Base-by-base conservation (phyloP, 2,888 invertebrate genomes). In the Lumbricus terrestris region DNA sequence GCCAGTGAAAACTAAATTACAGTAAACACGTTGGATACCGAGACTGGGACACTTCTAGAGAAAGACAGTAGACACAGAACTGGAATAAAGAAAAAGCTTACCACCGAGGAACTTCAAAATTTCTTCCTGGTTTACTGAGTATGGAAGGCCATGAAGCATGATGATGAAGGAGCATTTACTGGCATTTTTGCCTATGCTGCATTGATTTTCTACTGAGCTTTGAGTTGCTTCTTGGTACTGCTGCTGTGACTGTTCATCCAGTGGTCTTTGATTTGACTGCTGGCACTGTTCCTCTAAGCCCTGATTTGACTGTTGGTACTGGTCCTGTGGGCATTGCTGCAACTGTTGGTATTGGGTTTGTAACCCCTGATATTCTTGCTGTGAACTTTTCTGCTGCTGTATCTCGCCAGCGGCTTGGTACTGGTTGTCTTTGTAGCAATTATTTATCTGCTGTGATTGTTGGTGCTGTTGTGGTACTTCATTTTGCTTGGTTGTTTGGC, bases 61-160 rank as follows among this genome's bases (percentile, higher is more conserved):
- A 69, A 69, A 69, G n/a, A 69, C 8, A n/a, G 69, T 69, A 69
- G 69, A 23, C 54, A 69, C 29, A 69, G 69, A 69, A 29, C 69
- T 8, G n/a, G 29, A 16, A 69, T 69, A n/a, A 69, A n/a, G 69
- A 69, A 69, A 29, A 69, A 69, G 69, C 69, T 69, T 69, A 69
- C 69, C 69, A n/a, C 69, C n/a, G n/a, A 69, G 69, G 69, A 69
- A 69, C 69, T 69, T n/a, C 29, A 69, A 4, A 69, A 69, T 69
- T 69, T 69, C 69, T 69, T 69, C 69, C 4, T 69, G 69, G n/a
- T 69, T 69, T 69, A 11, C n/a, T n/a, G 69, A n/a, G n/a, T 69
- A 69, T 69, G 69, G 69, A 69, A 69, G 69, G 69, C 69, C 69
- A 69, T 69, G 69, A 69, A 69, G 69, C 69, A 69, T n/a, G 69